Conservation (phyloP, 2,888 invertebrate species). For the Anagyrus pseudococci region DNA sequence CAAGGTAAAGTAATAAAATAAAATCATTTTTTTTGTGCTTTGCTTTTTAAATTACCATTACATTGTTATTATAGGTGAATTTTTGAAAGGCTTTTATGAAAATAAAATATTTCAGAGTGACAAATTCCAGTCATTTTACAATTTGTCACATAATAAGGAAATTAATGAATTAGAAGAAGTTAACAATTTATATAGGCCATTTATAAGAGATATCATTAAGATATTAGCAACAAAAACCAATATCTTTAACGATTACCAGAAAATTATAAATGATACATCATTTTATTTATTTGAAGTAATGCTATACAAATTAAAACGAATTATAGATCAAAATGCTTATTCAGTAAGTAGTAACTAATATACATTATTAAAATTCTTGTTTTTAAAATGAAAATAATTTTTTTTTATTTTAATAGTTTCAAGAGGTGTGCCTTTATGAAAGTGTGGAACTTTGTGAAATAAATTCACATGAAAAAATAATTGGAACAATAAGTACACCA, state of each 20-base stretch:
- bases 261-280: not conserved
- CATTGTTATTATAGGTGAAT: slow-evolving; percentile 43
- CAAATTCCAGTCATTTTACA: slow-evolving; percentile 44
- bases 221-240: not conserved
- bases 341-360: too few species aligned
- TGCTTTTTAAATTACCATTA: not conserved
- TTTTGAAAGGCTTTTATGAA: slow-evolving; percentile 50
- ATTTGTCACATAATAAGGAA: not conserved
- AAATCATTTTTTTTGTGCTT: not conserved
- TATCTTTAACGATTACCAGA: not conserved
- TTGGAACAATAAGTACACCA: not conserved
- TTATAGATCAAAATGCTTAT: not conserved
- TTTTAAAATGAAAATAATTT: too few species aligned
- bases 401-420: not conserved
- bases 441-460: not conserved
- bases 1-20: too few species aligned
- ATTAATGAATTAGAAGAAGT: not conserved
- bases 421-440: not conserved
- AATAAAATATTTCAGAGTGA: slow-evolving; percentile 53
- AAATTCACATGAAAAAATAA: not conserved
- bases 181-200: too few species aligned
- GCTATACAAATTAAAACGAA: not conserved
- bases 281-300: not conserved
- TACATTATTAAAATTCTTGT: too few species aligned
- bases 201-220: not conserved